These are phyloP conservation scores for Diplazon laetatorius DNA, from an alignment of 2,888 invertebrate species.

Conservation along the genomic window DNA sequence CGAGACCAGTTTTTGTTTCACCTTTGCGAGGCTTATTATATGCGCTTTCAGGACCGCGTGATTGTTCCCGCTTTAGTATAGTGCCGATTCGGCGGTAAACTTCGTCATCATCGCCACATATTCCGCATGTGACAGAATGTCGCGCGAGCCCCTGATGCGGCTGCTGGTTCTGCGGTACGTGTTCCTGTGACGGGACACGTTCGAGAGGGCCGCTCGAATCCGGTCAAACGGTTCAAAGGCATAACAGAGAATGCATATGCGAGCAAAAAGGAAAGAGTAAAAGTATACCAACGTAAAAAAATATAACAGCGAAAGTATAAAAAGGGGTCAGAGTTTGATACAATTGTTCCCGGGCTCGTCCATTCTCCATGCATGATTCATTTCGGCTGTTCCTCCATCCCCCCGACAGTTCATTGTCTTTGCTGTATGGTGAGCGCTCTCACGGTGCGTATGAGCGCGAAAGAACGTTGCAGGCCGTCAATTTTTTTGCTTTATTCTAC, in stretches of 20 bases:
- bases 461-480: neutral
- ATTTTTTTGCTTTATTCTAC: neutral
- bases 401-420: conserved; percentile 60
- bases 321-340: conserved; percentile 63
- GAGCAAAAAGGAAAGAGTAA: conserved; percentile 65
- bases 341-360: conserved; percentile 60
- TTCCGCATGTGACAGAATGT: conserved; percentile 48
- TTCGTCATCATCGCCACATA: conserved; percentile 40
- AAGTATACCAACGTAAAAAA: conserved; percentile 50
- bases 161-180: conserved; percentile 33
- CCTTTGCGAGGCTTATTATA: conserved; percentile 77
- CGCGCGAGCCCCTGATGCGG: conserved; percentile 26
- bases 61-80: conserved; percentile 69
- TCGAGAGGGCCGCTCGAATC: conserved; percentile 74
- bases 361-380: conserved; percentile 60
- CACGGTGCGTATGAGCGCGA: conserved; percentile 13
- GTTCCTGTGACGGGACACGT: conserved; percentile 58
- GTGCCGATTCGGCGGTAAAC: conserved; percentile 38
- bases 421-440: conserved; percentile 22
- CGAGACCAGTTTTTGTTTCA: conserved; percentile 81
- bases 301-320: conserved; percentile 44
- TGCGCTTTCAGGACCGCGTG: conserved; percentile 73
- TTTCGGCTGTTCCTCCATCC: conserved; percentile 46
- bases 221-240: conserved; percentile 78
- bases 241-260: conserved; percentile 45